Evolutionary conservation across 2,113 vertebrate species (phyloP).

Genomic region (Zeus faber): DNA sequence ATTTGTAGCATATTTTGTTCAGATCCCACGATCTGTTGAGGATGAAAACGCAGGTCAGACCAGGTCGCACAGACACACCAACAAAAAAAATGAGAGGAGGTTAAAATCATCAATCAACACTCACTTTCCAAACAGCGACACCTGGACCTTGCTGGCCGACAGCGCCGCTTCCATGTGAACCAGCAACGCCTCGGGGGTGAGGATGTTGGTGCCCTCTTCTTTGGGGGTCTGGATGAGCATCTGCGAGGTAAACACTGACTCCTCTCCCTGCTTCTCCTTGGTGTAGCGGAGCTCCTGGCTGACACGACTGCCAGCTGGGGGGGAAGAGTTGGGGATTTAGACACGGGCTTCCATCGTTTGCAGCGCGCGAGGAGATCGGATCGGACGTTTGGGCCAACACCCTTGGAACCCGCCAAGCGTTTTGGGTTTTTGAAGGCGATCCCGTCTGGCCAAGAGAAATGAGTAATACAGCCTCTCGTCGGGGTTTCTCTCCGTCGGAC

Average conservation of each 20-base stretch:
- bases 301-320: conserved; percentile 88
- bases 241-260: conserved; percentile 92
- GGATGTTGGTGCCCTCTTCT: conserved; percentile 84
- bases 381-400: no score
- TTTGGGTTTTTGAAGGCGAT: conserved; percentile 61
- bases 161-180: conserved; percentile 93
- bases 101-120: conserved; percentile 42
- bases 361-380: no score
- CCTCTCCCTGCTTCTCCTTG: conserved; percentile 95
- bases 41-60: conserved; percentile 13
- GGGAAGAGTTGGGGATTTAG: conserved; percentile 15
- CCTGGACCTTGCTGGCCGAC: conserved; percentile 94
- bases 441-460: conserved; percentile 73
- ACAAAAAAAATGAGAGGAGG: not conserved
- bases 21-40: conserved; percentile 91
- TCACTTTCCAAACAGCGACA: conserved; percentile 98
- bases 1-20: conserved; percentile 99
- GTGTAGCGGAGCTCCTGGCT: conserved; percentile 95
- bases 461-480: conserved; percentile 45
- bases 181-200: conserved; percentile 88
- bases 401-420: no score
- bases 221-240: conserved; percentile 96
- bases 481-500: conserved; percentile 42
- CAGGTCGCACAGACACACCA: not conserved
- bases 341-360: no score